Percentiles rank a stretch among this genome's conserved stretches.
phyloP scores from a whole-genome alignment of 1,140 invertebrate species.

The Ctenoplectra terminalis region DNA sequence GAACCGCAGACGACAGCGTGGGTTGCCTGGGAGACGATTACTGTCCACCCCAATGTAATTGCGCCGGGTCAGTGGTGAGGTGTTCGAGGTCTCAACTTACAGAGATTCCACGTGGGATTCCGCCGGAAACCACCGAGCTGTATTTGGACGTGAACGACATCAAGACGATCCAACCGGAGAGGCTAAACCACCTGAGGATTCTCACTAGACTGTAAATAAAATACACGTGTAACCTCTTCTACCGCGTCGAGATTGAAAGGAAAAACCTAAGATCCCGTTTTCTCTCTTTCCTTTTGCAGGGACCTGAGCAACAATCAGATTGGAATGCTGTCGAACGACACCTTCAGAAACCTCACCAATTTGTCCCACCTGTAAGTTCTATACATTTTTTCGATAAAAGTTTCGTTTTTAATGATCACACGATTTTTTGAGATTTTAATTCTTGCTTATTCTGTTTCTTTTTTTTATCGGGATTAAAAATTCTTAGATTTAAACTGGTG shows the following conservation, averaged over 20 bases:
- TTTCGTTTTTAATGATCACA: no score
- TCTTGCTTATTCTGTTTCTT: no score
- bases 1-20: conserved; percentile 87
- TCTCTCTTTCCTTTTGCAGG: conserved; percentile 83
- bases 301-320: conserved; percentile 99
- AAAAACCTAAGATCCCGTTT: conserved; percentile 30
- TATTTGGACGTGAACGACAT: conserved; percentile 99
- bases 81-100: conserved; percentile 95
- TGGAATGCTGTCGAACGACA: conserved; percentile 94
- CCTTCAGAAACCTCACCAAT: conserved; percentile 95
- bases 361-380: conserved; percentile 93
- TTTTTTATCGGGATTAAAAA: no score
- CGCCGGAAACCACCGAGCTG: conserved; percentile 97
- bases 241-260: neutral
- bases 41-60: conserved; percentile 96
- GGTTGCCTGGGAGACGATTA: conserved; percentile 94
- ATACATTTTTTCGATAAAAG: no score
- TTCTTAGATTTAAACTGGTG: no score
- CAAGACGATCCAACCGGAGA: conserved; percentile 91
- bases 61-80: conserved; percentile 96
- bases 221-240: conserved; percentile 35
- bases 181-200: conserved; percentile 93
- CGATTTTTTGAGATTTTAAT: no score
- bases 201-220: conserved; percentile 94
- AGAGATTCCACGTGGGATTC: conserved; percentile 94